Percentiles rank a stretch among this genome's conserved stretches.
Evolutionary conservation across 2,888 invertebrate species (phyloP).

Genomic region (Cremastinae sp.): DNA sequence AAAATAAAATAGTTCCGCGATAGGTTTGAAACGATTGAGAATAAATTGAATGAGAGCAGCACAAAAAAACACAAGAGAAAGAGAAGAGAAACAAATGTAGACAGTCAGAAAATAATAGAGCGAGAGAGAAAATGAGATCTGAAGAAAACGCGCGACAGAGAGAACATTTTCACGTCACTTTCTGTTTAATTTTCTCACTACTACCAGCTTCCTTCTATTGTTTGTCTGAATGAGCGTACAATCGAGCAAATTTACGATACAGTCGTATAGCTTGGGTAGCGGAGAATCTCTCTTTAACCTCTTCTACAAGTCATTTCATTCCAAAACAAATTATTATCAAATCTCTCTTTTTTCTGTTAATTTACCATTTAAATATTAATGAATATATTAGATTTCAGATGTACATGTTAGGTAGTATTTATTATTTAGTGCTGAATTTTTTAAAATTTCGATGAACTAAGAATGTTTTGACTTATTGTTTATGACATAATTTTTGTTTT

Average conservation of each 20-base stretch:
- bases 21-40: conserved; percentile 44
- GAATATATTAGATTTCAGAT: too few species aligned
- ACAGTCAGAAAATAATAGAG: neutral
- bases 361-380: too few species aligned
- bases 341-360: too few species aligned
- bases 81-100: conserved; percentile 16
- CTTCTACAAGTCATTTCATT: neutral
- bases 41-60: conserved; percentile 43
- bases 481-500: too few species aligned
- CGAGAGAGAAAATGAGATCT: neutral
- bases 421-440: too few species aligned
- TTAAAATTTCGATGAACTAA: too few species aligned
- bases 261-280: conserved; percentile 60
- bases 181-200: conserved; percentile 31
- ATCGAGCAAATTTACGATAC: conserved; percentile 62
- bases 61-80: conserved; percentile 17
- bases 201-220: conserved; percentile 12
- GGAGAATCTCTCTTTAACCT: neutral
- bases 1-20: conserved; percentile 32
- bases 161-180: conserved; percentile 31
- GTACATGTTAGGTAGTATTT: too few species aligned
- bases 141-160: neutral
- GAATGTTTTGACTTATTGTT: too few species aligned
- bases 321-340: too few species aligned
- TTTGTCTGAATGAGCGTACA: conserved; percentile 43